Evolutionary conservation across 2,888 invertebrate genomes (phyloP).

Genomic region (Xanthia icteritia): DNA sequence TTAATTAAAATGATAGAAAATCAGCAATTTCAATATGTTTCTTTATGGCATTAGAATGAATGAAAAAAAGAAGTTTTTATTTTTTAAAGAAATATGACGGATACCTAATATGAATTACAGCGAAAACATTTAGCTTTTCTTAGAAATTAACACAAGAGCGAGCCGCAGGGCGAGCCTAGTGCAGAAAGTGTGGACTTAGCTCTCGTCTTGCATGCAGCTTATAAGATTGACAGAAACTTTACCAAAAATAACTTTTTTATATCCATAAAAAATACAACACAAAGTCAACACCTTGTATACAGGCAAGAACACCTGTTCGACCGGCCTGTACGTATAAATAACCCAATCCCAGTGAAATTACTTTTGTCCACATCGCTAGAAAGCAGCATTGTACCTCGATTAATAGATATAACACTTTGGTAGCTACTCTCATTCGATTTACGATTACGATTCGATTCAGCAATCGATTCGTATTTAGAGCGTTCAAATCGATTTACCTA

Average conservation of each 20-base stretch:
- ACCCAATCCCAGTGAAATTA: conserved; percentile 85
- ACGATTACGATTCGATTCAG: conserved; percentile 78
- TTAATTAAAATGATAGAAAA: not conserved
- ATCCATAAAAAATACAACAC: not conserved
- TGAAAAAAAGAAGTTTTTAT: not conserved
- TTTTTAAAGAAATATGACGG: no score
- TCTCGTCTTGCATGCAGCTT: no score
- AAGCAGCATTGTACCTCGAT: conserved; percentile 72
- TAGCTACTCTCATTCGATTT: conserved; percentile 82
- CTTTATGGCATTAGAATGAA: not conserved
- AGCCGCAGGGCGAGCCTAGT: no score
- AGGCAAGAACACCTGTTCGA: conserved; percentile 81
- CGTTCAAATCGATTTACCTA: conserved; percentile 66
- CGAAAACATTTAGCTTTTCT: not conserved
- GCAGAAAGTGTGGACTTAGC: no score
- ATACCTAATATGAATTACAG: not conserved
- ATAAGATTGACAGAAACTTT: not conserved
- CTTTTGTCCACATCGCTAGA: conserved; percentile 83
- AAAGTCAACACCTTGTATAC: conserved; percentile 75
- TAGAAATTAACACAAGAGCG: not conserved
- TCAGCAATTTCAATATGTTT: not conserved
- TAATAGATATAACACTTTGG: conserved; percentile 70
- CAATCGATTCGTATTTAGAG: conserved; percentile 70
- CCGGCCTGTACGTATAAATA: conserved; percentile 81
- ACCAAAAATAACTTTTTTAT: no score